A percentile compares a stretch with the other conserved stretches of the same genome.
These are phyloP conservation scores for Laticauda colubrina DNA, from an alignment of 2,113 vertebrate genomes.

Conservation along the genomic window DNA sequence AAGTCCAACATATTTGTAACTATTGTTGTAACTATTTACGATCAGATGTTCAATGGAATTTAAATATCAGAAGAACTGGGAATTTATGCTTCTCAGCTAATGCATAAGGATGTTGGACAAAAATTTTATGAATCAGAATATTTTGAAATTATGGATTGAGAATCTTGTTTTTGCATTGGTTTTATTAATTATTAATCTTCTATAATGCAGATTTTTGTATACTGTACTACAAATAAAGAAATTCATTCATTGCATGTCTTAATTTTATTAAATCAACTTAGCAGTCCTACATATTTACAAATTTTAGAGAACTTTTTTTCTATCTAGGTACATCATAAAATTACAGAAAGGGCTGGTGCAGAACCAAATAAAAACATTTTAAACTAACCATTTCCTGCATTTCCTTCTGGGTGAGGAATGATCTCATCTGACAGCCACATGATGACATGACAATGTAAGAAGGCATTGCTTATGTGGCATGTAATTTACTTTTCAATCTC, in stretches of 20 bases:
- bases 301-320: background rate
- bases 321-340: background rate
- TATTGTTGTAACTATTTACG: background rate
- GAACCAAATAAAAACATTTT: background rate
- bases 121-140: background rate
- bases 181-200: background rate
- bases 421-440: background rate
- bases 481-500: background rate
- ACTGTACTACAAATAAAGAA: background rate
- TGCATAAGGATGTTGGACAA: background rate
- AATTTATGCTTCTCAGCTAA: constrained; percentile 7
- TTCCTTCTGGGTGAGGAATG: background rate
- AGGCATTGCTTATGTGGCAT: background rate
- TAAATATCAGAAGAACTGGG: constrained; percentile 6
- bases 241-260: background rate
- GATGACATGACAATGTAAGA: background rate
- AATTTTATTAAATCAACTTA: background rate
- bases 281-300: background rate
- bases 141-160: background rate
- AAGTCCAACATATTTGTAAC: constrained; percentile 3
- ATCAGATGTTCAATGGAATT: constrained; percentile 29
- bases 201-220: background rate
- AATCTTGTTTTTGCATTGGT: background rate
- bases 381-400: background rate
- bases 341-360: background rate